These are phyloP conservation scores for Cataglyphis rosenhaueri DNA, from an alignment of 2,888 invertebrate species.

Conservation along the genomic window DNA sequence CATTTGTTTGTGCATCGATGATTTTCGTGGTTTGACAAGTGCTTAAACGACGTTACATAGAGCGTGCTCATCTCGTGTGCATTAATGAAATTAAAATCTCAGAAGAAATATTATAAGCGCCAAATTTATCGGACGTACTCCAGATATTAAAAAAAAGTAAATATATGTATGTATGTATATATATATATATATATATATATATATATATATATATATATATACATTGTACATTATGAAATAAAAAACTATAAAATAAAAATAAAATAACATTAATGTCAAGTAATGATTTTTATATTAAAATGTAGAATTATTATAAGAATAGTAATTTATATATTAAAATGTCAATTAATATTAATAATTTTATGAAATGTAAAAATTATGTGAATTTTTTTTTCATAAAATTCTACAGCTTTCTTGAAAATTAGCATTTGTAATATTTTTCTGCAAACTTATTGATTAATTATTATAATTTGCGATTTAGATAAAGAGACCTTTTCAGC, in stretches of 20 bases:
- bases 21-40: slow-evolving; percentile 33
- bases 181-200: no score
- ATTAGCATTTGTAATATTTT: slow-evolving; percentile 22
- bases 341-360: background rate
- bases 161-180: background rate
- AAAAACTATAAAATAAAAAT: background rate
- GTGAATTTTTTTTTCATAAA: background rate
- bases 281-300: background rate
- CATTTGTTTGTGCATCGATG: slow-evolving; percentile 46
- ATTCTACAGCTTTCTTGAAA: background rate
- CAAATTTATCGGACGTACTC: background rate
- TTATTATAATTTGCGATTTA: background rate
- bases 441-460: background rate
- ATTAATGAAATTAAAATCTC: slow-evolving; percentile 15
- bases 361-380: background rate
- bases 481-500: background rate
- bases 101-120: slow-evolving; percentile 26
- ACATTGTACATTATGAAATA: background rate
- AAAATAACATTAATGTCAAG: background rate
- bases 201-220: background rate
- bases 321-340: background rate
- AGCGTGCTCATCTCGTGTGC: slow-evolving; percentile 37
- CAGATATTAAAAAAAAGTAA: background rate
- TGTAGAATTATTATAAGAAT: background rate
- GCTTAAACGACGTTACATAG: slow-evolving; percentile 33